Percentiles rank a stretch among this genome's conserved stretches.
phyloP scores from a whole-genome alignment of 1,140 invertebrate genomes.

The Antheraea pernyi region DNA sequence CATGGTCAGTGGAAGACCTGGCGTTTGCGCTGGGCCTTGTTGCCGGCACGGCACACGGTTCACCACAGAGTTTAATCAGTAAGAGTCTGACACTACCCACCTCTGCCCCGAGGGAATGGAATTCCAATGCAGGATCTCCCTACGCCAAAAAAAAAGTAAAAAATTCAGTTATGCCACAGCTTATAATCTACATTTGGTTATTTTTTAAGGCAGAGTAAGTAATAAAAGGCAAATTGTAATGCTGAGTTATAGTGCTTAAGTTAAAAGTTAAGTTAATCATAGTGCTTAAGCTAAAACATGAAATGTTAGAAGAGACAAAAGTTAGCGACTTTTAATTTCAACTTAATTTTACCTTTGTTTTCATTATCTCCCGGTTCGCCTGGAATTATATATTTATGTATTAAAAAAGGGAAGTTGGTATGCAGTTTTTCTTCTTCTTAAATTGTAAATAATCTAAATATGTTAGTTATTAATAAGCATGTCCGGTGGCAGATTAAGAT shows the following conservation, averaged over 20 bases:
- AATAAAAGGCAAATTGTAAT: neutral
- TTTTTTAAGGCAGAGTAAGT: neutral
- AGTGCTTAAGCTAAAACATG: constrained; percentile 24
- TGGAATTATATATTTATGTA: constrained; percentile 46
- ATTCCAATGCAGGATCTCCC: no score
- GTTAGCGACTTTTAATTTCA: constrained; percentile 24
- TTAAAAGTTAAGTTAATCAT: constrained; percentile 2
- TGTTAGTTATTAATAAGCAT: no score
- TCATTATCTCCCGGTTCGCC: constrained; percentile 56
- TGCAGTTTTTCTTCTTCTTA: neutral
- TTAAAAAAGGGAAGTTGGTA: neutral
- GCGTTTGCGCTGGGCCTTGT: no score
- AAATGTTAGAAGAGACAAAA: constrained; percentile 16
- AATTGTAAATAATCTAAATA: no score
- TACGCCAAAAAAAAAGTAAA: neutral
- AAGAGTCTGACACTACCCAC: no score
- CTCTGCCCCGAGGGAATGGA: no score
- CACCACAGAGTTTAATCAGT: no score
- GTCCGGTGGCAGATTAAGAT: no score
- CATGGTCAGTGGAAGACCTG: no score
- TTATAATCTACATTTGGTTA: neutral
- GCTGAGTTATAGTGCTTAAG: neutral
- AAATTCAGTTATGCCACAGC: neutral
- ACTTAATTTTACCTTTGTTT: constrained; percentile 58
- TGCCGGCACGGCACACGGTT: no score